Conservation (phyloP, 1,140 invertebrate species). For the Formica exsecta region DNA sequence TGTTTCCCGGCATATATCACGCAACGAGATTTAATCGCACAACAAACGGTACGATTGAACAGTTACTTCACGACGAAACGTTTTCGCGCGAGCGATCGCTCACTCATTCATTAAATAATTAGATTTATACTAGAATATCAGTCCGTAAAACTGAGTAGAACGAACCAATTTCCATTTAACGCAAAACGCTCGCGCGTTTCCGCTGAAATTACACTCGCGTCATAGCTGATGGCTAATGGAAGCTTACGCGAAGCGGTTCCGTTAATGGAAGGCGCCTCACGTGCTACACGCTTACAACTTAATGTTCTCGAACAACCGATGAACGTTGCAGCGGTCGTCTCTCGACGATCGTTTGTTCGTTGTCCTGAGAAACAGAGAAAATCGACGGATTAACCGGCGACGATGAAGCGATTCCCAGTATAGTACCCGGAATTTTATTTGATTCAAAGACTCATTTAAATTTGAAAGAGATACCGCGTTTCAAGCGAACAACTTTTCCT, state of each 20-base stretch:
- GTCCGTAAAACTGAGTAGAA: constrained; percentile 6
- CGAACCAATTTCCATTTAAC: constrained; percentile 61
- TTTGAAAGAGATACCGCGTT: constrained; percentile 24
- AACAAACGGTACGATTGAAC: not conserved
- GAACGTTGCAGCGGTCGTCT: constrained; percentile 58
- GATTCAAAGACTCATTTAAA: constrained; percentile 31
- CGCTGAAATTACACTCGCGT: constrained; percentile 57
- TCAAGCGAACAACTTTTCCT: constrained; percentile 29
- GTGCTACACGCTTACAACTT: constrained; percentile 62
- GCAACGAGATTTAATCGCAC: constrained; percentile 10
- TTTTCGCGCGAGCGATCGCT: constrained; percentile 13
- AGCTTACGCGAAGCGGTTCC: constrained; percentile 79
- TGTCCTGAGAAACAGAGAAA: not conserved
- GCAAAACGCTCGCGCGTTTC: constrained; percentile 23
- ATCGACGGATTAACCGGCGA: not conserved
- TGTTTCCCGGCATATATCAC: not conserved
- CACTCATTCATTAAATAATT: constrained; percentile 59
- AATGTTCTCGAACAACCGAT: constrained; percentile 54
- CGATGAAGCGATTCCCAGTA: not conserved
- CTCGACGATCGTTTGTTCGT: constrained; percentile 17
- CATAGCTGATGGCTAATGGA: constrained; percentile 72
- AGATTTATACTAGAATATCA: constrained; percentile 36
- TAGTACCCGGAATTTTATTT: not conserved
- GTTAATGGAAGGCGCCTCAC: constrained; percentile 71
- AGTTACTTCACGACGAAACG: constrained; percentile 10